Base-by-base conservation (phyloP, 2,113 vertebrate genomes). In the Chrysemys picta region DNA sequence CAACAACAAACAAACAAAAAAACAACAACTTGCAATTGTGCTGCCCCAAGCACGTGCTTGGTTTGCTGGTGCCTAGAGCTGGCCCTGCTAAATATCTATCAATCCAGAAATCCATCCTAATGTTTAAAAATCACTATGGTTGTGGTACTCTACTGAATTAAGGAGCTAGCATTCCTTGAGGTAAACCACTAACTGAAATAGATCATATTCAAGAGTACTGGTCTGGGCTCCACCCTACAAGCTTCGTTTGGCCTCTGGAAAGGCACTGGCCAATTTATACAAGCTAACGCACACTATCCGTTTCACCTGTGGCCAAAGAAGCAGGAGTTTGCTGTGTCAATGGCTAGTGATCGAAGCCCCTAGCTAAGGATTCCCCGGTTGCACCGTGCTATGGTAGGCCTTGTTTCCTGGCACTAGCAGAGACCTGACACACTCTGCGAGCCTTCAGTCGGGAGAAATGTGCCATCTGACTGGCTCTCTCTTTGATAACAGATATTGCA, bases 181-280 rank as follows among this genome's bases (percentile, higher is more conserved):
- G 95, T 88, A 96, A 97, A 93, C 96, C 97, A 94, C 96, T 94
- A 94, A 96, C 75, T 79, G 80, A 47, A 89, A 79, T 50, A 1
- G 6, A 79, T 72, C 89, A 62, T 45, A 29, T 78, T 29, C 81
- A 87, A 81, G 24, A 82, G 86, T 91, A 79, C 72, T 88, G 87
- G 78, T 90, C 94, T 93, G 83, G 91, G 84, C 75, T 47, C 95
- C 81, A 83, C 72, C 53, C 92, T 94, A 81, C 53, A 93, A 94
- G 4, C 65, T 92, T 92, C 12, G 53, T 86, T 59, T 75, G 72
- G 83, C 83, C 69, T 24, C 56, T 80, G 62, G 62, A 29, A 38
- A 87, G 25, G 56, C 83, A 42, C 38, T 42, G 72, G 38, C 72
- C 38, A 75, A 45, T 24, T 24, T 42, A 42, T 42, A 21, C 72